Conservation (phyloP, 2,888 invertebrate species). For the Polymixis lichenea region DNA sequence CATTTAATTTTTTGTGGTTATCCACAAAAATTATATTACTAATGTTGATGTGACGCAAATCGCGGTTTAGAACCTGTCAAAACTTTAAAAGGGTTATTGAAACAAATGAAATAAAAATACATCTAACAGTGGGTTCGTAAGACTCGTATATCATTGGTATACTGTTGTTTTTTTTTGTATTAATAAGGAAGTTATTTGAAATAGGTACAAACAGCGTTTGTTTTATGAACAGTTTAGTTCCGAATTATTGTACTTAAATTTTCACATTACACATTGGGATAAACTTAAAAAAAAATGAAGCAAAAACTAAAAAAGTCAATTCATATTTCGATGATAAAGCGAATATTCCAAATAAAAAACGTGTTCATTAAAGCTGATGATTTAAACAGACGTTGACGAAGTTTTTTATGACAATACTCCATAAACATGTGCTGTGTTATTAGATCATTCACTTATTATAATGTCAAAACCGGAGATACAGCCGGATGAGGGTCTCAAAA, state of each 20-base stretch:
- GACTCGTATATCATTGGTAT: not conserved
- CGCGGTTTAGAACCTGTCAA: conserved; percentile 25
- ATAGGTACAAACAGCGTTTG: not conserved
- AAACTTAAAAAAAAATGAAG: not conserved
- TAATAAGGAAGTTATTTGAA: not conserved
- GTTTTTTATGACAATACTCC: conserved; percentile 72
- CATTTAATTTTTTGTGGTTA: too few species aligned
- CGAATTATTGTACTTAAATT: conserved; percentile 5
- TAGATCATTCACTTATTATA: conserved; percentile 80
- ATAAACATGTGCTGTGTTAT: conserved; percentile 75
- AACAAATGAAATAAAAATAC: conserved; percentile 10
- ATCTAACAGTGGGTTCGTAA: not conserved
- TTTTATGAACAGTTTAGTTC: not conserved
- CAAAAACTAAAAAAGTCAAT: not conserved
- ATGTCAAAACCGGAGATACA: conserved; percentile 77
- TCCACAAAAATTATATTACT: not conserved
- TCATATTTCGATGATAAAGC: not conserved
- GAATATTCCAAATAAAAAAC: conserved; percentile 17
- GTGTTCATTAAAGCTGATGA: conserved; percentile 65
- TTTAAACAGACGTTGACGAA: conserved; percentile 69
- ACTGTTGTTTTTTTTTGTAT: not conserved
- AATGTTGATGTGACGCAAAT: conserved; percentile 12
- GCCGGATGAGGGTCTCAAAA: conserved; percentile 70
- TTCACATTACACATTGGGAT: not conserved
- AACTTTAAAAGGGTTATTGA: conserved; percentile 9